Conservation (phyloP, 2,113 vertebrate genomes). For the Vulpes ferrilata region DNA sequence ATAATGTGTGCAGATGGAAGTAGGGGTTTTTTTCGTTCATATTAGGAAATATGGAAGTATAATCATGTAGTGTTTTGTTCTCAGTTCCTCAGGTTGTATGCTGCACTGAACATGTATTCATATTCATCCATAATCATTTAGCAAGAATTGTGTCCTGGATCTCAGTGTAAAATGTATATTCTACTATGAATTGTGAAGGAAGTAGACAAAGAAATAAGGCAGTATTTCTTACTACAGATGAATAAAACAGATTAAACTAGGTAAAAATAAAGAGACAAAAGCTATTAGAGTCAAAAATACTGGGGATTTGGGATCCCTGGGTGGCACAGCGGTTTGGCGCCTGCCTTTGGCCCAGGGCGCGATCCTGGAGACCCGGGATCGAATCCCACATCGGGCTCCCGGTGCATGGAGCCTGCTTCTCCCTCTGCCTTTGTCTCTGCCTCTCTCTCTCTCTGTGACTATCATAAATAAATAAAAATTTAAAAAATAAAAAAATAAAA, state of each 20-base stretch:
- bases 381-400: too few species aligned
- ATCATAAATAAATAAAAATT: too few species aligned
- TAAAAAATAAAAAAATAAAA: too few species aligned
- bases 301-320: too few species aligned
- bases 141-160: background rate
- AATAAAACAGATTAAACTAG: background rate
- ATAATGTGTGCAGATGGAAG: background rate
- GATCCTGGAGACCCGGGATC: too few species aligned
- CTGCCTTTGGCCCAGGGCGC: too few species aligned
- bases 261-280: background rate
- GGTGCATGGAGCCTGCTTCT: too few species aligned
- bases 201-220: background rate
- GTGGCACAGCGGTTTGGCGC: too few species aligned
- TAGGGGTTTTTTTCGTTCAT: background rate
- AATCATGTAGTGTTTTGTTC: background rate
- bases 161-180: background rate
- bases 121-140: background rate
- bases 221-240: background rate
- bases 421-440: too few species aligned
- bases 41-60: background rate
- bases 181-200: background rate
- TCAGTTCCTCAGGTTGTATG: background rate
- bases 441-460: too few species aligned
- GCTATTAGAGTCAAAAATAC: background rate
- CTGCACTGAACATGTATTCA: fast-evolving